These are phyloP conservation scores for Tenrec ecaudatus DNA, from an alignment of 2,113 vertebrate species.

Conservation along the genomic window DNA sequence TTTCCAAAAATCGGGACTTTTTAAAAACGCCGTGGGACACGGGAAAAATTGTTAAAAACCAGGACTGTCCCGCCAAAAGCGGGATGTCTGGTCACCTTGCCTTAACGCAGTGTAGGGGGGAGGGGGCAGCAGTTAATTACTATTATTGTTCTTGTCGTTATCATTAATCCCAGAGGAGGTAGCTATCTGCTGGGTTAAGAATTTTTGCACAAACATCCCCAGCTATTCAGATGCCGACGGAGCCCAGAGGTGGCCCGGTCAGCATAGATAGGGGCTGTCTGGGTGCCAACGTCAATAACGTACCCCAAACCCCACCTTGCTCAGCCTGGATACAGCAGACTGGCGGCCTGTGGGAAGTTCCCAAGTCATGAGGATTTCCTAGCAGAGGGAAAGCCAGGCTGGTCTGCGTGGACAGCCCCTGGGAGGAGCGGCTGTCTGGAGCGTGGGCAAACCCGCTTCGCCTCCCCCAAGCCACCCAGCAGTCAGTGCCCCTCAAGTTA, in stretches of 20 bases:
- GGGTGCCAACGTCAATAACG: neutral
- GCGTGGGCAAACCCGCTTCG: neutral
- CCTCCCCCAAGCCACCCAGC: neutral
- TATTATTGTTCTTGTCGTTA: neutral
- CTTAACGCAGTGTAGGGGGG: neutral
- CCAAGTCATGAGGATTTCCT: neutral
- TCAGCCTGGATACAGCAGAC: neutral
- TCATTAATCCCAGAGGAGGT: neutral
- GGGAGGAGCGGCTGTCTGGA: neutral
- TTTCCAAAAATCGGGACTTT: too few species aligned
- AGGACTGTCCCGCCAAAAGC: too few species aligned
- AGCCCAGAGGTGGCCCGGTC: neutral
- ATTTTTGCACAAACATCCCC: constrained; percentile 13
- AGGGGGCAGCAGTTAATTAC: neutral
- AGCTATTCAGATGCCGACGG: accelerated
- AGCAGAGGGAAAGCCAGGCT: neutral
- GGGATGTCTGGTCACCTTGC: too few species aligned
- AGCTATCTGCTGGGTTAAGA: neutral
- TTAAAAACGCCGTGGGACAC: too few species aligned
- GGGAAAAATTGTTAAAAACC: too few species aligned
- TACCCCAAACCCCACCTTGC: neutral
- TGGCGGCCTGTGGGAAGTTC: constrained; percentile 20
- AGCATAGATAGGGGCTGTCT: neutral
- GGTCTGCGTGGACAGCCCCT: neutral
- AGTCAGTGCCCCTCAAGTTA: neutral